Base-by-base conservation (phyloP, 2,888 invertebrate genomes). In the Therioaphis trifolii region DNA sequence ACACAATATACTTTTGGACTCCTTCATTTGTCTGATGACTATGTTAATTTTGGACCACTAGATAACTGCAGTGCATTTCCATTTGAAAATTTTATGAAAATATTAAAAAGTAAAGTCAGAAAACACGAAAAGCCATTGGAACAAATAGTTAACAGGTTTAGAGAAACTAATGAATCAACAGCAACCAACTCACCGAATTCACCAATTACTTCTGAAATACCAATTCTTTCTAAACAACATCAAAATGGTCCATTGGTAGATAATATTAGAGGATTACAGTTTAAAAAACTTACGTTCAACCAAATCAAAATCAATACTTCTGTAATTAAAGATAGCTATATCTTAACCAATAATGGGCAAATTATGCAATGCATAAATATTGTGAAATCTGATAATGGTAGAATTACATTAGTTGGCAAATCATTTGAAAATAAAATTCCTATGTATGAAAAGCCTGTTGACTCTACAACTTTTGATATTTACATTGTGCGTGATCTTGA, bases 71-170 rank as follows among this genome's bases (percentile, higher is more conserved):
- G 15, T 27, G 24, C 27, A 18, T 71, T 49, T 18, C 71, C 71
- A 15, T 71, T 71, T 27, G 43, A 69, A 43, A 69, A 69, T 43
- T 43, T 43, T 43, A 69, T 69, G 69, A 69, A 68, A 40, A n/a
- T 29, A 21, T 14, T 46, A 24, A 21, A 46, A n/a, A 40, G n/a
- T 15, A 46, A 46, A 66, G 35, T 66, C 9, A 35, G 66, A 35
- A 66, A 66, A 40, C 40, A 68, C 40, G 66, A 68, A 40, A 68
- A 68, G 40, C 66, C 40, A 40, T 12, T 68, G 11, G 40, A 68
- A n/a, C 40, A 40, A 40, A 40, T 68, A 40, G n/a, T 68, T 4
- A 40, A 68, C 4, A 68, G 40, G 40, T 68, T 11, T 68, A 21
- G n/a, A 68, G 66, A 68, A 68, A 68, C 40, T n/a, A 40, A 68